phyloP scores from a whole-genome alignment of 2,797 vertebrate genomes.

The Mus spretus region DNA sequence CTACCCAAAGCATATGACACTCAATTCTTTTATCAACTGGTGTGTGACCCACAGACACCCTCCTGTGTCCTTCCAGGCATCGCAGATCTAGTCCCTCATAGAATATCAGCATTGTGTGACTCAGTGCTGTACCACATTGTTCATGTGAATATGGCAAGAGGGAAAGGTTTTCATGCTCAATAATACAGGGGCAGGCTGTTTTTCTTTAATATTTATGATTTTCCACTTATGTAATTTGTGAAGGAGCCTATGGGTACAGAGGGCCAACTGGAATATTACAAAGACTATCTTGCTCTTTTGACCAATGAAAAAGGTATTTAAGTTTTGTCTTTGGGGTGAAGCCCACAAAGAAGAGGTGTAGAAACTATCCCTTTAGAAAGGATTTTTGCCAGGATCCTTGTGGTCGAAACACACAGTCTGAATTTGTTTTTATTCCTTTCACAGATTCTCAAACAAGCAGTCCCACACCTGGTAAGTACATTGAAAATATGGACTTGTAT shows the following conservation, averaged over 20 bases:
- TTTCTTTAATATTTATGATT: too few relatives aligned
- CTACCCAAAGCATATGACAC: background rate
- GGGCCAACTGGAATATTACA: background rate
- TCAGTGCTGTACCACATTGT: accelerated
- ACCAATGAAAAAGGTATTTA: background rate
- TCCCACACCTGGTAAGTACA: background rate
- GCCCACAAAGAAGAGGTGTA: background rate
- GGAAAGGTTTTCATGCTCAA: background rate
- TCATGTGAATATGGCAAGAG: background rate
- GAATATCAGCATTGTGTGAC: too few relatives aligned
- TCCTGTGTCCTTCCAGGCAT: background rate
- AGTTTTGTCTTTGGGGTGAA: background rate
- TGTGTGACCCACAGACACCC: background rate
- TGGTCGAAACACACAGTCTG: background rate
- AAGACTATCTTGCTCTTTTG: background rate
- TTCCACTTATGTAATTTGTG: background rate
- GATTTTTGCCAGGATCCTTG: background rate
- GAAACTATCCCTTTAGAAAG: too few relatives aligned
- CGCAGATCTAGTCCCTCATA: accelerated
- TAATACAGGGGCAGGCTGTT: background rate
- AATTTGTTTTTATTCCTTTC: background rate
- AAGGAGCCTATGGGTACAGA: too few relatives aligned
- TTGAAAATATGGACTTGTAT: background rate
- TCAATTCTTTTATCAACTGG: background rate
- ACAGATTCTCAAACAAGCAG: background rate